Percentiles rank a stretch among this genome's conserved stretches.
Evolutionary conservation across 2,113 vertebrate species (phyloP).

Genomic region (Rhea americana): DNA sequence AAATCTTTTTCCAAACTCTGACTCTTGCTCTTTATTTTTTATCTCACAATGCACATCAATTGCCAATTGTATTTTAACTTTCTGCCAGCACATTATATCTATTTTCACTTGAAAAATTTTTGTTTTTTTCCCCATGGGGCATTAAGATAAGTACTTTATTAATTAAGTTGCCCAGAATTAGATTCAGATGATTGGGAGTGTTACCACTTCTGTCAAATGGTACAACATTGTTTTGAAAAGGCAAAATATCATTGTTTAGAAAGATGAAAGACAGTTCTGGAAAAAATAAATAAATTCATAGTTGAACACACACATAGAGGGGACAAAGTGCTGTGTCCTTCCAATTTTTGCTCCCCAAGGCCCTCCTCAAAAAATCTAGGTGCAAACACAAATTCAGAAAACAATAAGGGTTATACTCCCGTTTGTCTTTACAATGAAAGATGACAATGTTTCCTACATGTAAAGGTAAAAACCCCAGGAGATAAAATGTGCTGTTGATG

Average conservation of each 20-base stretch:
- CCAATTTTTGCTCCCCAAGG: neutral
- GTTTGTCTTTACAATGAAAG: neutral
- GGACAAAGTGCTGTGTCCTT: neutral
- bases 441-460: neutral
- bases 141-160: slow-evolving; percentile 61
- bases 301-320: neutral
- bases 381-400: neutral
- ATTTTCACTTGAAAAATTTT: slow-evolving; percentile 44
- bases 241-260: neutral
- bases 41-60: neutral
- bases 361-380: neutral
- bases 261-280: slow-evolving; percentile 17
- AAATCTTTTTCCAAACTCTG: neutral
- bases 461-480: neutral
- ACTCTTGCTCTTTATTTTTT: neutral
- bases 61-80: slow-evolving; percentile 9
- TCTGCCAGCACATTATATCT: slow-evolving; percentile 29
- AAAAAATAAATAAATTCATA: neutral
- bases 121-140: neutral
- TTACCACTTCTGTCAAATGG: slow-evolving; percentile 18
- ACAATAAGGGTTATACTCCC: neutral
- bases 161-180: slow-evolving; percentile 39
- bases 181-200: slow-evolving; percentile 22
- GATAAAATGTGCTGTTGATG: neutral
- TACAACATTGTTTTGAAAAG: no score